These are phyloP conservation scores for Oryctes rhinoceros DNA, from an alignment of 1,140 invertebrate species.

Conservation along the genomic window DNA sequence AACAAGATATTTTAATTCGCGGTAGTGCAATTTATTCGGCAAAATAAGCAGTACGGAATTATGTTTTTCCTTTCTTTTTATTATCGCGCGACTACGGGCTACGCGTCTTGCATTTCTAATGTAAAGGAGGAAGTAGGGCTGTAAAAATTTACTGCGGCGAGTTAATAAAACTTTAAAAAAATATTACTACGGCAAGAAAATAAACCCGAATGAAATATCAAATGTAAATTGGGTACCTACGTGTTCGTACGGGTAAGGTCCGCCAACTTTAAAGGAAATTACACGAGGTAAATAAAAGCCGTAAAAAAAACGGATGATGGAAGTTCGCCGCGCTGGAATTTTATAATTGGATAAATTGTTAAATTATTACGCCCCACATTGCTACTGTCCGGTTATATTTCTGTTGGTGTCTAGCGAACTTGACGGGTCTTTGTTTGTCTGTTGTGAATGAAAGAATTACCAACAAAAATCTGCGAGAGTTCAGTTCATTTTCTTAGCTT, in stretches of 20 bases:
- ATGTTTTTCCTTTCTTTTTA: background rate
- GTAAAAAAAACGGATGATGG: constrained; percentile 18
- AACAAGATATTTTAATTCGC: background rate
- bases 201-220: constrained; percentile 38
- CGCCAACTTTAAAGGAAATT: constrained; percentile 24
- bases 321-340: constrained; percentile 34
- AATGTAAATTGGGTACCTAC: constrained; percentile 26
- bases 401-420: too few species aligned
- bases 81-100: background rate
- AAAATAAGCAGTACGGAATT: background rate
- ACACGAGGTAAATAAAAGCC: constrained; percentile 27
- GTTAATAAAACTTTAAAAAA: constrained; percentile 30
- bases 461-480: too few species aligned
- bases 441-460: too few species aligned
- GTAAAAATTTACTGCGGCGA: constrained; percentile 27
- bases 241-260: background rate
- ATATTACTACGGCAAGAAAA: constrained; percentile 30
- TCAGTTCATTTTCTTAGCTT: too few species aligned
- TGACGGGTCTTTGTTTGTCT: too few species aligned
- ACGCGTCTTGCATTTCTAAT: constrained; percentile 25
- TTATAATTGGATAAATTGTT: constrained; percentile 39
- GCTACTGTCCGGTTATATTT: background rate
- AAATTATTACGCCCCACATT: constrained; percentile 28
- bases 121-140: background rate
- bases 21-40: constrained; percentile 13